Evolutionary conservation across 2,888 invertebrate species (phyloP).

Genomic region (Arctia plantaginis): DNA sequence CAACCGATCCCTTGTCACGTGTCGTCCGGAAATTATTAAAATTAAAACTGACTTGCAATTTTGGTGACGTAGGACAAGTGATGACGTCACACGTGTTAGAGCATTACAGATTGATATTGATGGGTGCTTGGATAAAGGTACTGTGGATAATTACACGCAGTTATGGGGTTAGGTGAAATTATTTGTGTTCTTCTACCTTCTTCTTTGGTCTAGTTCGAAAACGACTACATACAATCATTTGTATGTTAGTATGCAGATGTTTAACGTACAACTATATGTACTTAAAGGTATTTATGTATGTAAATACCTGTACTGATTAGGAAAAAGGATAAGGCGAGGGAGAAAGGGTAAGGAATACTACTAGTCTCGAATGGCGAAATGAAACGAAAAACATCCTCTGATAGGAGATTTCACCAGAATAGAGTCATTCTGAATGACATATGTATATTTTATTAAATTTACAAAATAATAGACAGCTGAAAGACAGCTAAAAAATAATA

Average conservation of each 20-base stretch:
- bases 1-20: conserved; percentile 30
- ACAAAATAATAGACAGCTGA: not conserved
- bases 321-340: not conserved
- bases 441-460: not conserved
- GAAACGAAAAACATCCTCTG: not conserved
- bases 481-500: no score
- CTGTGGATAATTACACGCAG: not conserved
- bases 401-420: not conserved
- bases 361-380: not conserved
- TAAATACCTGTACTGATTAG: not conserved
- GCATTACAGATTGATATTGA: conserved; percentile 36
- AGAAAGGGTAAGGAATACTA: not conserved
- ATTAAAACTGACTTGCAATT: conserved; percentile 57
- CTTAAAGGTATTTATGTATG: no score
- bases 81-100: conserved; percentile 22
- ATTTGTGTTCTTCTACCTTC: not conserved
- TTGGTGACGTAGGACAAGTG: conserved; percentile 32
- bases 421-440: not conserved
- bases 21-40: conserved; percentile 57
- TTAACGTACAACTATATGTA: no score
- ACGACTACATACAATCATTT: no score
- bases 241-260: no score
- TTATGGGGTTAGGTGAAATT: not conserved
- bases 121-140: not conserved
- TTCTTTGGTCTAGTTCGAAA: not conserved